phyloP scores from a whole-genome alignment of 2,888 invertebrate genomes.

The Acrobasis suavella region DNA sequence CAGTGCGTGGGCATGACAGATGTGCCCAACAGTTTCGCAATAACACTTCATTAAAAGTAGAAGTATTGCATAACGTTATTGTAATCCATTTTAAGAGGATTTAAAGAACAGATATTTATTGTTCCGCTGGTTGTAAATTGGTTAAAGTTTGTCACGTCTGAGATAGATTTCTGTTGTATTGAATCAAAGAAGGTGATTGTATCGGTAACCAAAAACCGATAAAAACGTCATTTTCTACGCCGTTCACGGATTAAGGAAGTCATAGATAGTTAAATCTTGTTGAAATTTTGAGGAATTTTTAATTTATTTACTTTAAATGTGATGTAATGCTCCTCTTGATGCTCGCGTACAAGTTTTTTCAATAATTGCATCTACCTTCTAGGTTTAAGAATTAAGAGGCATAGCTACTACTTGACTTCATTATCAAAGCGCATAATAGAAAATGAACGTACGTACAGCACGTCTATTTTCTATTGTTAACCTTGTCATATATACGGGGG shows the following conservation, averaged over 20 bases:
- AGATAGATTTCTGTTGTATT: constrained; percentile 22
- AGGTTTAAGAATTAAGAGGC: too few species aligned
- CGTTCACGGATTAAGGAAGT: neutral
- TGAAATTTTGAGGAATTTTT: neutral
- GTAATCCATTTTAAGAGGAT: constrained; percentile 4
- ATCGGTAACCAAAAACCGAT: too few species aligned
- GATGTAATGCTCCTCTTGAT: too few species aligned
- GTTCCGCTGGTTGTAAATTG: constrained; percentile 15
- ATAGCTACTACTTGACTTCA: too few species aligned
- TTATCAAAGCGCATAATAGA: neutral
- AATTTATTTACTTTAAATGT: too few species aligned
- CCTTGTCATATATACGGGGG: too few species aligned
- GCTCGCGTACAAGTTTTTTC: too few species aligned
- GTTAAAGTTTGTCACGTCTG: constrained; percentile 36
- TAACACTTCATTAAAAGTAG: constrained; percentile 42
- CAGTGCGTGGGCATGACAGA: constrained; percentile 43
- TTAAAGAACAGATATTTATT: constrained; percentile 14
- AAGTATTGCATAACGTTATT: constrained; percentile 38
- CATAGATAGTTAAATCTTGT: neutral
- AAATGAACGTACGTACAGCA: neutral
- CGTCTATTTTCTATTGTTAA: too few species aligned
- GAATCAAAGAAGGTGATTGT: constrained; percentile 4
- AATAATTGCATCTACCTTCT: too few species aligned
- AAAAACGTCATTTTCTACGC: neutral
- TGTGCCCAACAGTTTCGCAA: constrained; percentile 48